Evolutionary conservation across 2,113 vertebrate genomes (phyloP).

Genomic region (Limnothrissa miodon): DNA sequence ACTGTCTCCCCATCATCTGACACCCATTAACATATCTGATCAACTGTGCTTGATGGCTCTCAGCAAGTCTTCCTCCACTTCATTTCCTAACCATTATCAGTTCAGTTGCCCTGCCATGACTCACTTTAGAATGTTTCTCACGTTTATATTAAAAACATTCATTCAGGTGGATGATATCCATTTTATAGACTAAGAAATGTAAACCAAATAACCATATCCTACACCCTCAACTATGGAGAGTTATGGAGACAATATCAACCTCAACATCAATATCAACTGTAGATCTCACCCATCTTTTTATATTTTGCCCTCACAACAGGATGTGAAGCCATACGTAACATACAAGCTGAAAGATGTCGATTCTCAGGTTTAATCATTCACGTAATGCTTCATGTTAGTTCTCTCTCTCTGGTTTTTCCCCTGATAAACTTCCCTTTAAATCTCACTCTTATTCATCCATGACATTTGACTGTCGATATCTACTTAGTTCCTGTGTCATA

Average conservation of each 20-base stretch:
- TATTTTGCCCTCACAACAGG: neutral
- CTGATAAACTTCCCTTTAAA: neutral
- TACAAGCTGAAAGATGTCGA: neutral
- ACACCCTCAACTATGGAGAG: neutral
- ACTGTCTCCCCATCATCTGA: neutral
- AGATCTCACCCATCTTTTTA: neutral
- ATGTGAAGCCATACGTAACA: neutral
- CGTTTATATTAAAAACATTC: conserved; percentile 20
- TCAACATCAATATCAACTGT: no score
- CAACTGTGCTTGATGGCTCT: neutral
- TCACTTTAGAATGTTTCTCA: conserved; percentile 22
- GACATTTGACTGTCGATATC: neutral
- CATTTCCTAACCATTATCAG: neutral
- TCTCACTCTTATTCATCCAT: neutral
- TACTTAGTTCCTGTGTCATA: neutral
- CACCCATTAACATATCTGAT: neutral
- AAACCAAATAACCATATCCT: neutral
- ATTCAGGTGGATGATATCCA: neutral
- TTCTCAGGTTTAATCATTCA: neutral
- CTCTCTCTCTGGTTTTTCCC: conserved; percentile 8
- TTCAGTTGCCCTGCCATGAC: neutral
- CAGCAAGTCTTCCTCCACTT: neutral
- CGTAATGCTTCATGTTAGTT: neutral
- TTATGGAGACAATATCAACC: neutral
- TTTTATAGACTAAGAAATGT: neutral